These are phyloP conservation scores for Machimus rusticus DNA, from an alignment of 2,888 invertebrate species.

Conservation along the genomic window DNA sequence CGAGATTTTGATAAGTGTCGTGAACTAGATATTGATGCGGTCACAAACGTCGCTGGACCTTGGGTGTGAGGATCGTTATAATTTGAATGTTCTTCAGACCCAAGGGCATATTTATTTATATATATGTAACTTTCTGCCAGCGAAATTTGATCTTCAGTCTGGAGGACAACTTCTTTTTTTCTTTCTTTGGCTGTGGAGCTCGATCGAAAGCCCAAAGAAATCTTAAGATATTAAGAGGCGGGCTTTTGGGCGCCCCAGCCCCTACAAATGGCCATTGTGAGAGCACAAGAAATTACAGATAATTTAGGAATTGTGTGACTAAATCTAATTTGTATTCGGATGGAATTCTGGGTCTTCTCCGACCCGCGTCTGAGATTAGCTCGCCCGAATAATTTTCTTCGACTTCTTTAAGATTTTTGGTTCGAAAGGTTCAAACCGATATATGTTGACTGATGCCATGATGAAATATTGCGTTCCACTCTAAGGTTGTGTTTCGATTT, in stretches of 20 bases:
- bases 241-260: not conserved
- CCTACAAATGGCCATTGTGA: slow-evolving; percentile 4
- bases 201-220: not conserved
- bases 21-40: not conserved
- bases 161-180: slow-evolving; percentile 7
- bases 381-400: not conserved
- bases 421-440: not conserved
- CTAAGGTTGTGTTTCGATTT: not conserved
- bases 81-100: not conserved
- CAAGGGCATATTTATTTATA: not conserved
- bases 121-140: not conserved
- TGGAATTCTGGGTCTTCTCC: slow-evolving; percentile 2
- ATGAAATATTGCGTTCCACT: not conserved
- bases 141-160: slow-evolving; percentile 15
- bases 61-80: not conserved
- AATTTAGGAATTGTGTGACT: slow-evolving; percentile 27
- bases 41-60: not conserved
- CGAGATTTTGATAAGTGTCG: not conserved
- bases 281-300: slow-evolving; percentile 1
- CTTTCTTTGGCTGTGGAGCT: not conserved
- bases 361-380: not conserved
- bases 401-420: not conserved
- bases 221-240: not conserved
- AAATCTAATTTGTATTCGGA: slow-evolving; percentile 21
- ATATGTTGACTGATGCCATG: not conserved